Evolutionary conservation across 2,113 vertebrate genomes (phyloP).

Genomic region (Grallaria varia): DNA sequence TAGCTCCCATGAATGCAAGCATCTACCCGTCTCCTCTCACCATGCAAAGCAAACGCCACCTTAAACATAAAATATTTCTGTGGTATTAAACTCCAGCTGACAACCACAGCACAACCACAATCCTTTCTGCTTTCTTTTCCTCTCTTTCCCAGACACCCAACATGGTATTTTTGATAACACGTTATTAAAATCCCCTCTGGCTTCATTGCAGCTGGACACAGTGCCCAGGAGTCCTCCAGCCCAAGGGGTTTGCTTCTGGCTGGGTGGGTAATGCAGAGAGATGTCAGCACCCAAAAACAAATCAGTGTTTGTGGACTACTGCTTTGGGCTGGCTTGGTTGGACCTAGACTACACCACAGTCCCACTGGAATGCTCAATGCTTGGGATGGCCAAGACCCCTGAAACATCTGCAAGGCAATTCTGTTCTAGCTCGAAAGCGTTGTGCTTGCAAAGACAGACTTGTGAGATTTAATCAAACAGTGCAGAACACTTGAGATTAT

Average conservation of each 20-base stretch:
- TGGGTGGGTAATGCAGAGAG: not conserved
- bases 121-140: not conserved
- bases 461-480: not conserved
- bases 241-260: not conserved
- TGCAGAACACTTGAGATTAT: not conserved
- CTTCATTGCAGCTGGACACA: fast-evolving
- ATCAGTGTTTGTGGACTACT: not conserved
- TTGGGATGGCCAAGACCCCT: not conserved
- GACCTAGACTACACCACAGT: not conserved
- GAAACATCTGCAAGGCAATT: not conserved
- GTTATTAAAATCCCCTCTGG: not conserved
- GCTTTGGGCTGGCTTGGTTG: not conserved
- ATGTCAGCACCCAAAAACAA: not conserved
- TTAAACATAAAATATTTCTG: not conserved
- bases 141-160: not conserved
- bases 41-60: not conserved
- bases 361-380: not conserved
- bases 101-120: not conserved
- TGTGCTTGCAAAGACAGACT: not conserved
- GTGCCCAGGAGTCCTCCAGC: not conserved
- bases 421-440: not conserved
- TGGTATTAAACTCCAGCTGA: not conserved
- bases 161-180: not conserved
- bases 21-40: not conserved
- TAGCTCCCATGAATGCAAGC: not conserved